These are phyloP conservation scores for Pollimyrus isidori DNA, from an alignment of 2,113 vertebrate species.

Conservation along the genomic window DNA sequence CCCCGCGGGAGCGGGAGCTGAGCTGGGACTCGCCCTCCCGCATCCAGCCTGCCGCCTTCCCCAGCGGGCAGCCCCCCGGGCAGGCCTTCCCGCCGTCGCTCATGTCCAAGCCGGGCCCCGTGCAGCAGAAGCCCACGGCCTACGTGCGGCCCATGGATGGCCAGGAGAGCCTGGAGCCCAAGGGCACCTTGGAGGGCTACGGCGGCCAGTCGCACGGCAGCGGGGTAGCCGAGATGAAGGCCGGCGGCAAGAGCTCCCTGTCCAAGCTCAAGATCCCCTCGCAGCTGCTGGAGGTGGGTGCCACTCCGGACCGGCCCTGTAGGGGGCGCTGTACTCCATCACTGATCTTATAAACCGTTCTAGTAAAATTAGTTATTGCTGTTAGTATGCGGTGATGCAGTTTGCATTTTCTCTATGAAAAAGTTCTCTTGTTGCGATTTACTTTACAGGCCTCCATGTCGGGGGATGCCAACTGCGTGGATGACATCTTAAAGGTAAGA, in stretches of 20 bases:
- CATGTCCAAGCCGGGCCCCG: constrained; percentile 88
- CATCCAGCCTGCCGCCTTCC: constrained; percentile 77
- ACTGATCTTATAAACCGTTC: not conserved
- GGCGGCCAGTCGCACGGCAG: constrained; percentile 74
- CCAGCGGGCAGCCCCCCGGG: constrained; percentile 78
- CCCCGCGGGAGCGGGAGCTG: constrained; percentile 84
- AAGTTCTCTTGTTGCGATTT: constrained; percentile 5
- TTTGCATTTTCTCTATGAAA: not conserved
- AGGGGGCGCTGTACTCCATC: not conserved
- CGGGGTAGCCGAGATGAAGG: constrained; percentile 81
- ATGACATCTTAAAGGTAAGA: constrained; percentile 94
- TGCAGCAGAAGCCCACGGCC: constrained; percentile 94
- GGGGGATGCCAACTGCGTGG: constrained; percentile 90
- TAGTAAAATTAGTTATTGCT: not conserved
- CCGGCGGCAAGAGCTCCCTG: constrained; percentile 84
- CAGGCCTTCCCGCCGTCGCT: constrained; percentile 92
- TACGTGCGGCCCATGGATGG: constrained; percentile 98
- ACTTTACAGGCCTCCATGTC: constrained; percentile 74
- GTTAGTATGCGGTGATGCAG: not conserved
- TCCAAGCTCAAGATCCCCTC: constrained; percentile 95
- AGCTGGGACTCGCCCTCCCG: constrained; percentile 94
- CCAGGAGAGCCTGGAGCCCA: constrained; percentile 89
- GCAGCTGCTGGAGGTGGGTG: constrained; percentile 80
- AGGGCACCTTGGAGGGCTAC: constrained; percentile 81
- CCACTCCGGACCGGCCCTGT: not conserved